Base-by-base conservation (phyloP, 1,140 invertebrate genomes). In the Meteorus sp. region DNA sequence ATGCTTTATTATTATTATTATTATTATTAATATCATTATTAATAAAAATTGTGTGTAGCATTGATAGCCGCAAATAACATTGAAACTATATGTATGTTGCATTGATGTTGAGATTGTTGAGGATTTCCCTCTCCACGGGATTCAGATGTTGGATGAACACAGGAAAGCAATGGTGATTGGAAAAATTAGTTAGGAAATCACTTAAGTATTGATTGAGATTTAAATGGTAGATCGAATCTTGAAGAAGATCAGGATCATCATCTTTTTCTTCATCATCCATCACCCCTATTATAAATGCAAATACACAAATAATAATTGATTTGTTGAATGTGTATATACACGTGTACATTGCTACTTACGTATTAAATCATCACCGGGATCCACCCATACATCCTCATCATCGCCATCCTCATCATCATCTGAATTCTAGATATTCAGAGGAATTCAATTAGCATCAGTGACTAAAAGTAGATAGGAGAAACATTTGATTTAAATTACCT, bases 151-250 rank as follows among this genome's bases (percentile, higher is more conserved):
- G 82, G 37, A 75, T 71, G 60, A 87, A 88, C 5, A 67, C 78
- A 6, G 75, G 75, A 58, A 86, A 87, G 53, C 79, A 82, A 55
- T 84, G 84, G 71, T 85, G 85, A 41, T 79, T 82, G 1, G 81
- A 81, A 61, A 88, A 87, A 19, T 84, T 84, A 39, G 77, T 74
- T 1, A 88, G 61, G 68, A 87, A 88, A 53, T 85, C 84, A 0
- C 79, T 80, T 3, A 89, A 64, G 67, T 86, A 86, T 37, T 85
- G 80, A 22, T 81, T 76, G 25, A 88, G 72, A 59, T 88, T 83
- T 7, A 87, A 66, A 43, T 82, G 79, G 62, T 84, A 86, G n/a
- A 88, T 76, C 1, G 85, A 83, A 65, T 89, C 86, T 60, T 82
- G 80, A 25, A 82, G 55, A 3, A 84, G 63, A 23, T 85, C 84